phyloP scores from a whole-genome alignment of 2,888 invertebrate genomes.

The Coelopa pilipes region DNA sequence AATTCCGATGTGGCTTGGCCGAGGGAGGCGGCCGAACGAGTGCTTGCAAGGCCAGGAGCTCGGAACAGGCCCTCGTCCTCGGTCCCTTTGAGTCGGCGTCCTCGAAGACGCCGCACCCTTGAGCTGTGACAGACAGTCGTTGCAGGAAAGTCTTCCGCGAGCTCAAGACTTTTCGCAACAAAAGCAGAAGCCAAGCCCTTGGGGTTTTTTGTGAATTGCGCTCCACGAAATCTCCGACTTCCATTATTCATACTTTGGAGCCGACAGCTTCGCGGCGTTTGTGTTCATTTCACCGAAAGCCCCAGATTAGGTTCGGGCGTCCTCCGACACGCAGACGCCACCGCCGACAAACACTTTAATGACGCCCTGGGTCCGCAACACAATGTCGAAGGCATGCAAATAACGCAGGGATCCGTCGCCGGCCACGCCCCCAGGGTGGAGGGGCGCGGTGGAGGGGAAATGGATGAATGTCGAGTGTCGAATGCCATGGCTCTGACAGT shows the following conservation, averaged over 20 bases:
- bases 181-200: neutral
- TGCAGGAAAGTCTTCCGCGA: neutral
- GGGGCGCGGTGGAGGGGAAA: too few species aligned
- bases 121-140: neutral
- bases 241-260: too few species aligned
- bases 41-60: too few species aligned
- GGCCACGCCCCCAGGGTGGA: too few species aligned
- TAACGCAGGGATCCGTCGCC: neutral
- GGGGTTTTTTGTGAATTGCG: too few species aligned
- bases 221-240: too few species aligned
- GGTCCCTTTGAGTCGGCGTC: too few species aligned
- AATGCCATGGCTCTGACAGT: too few species aligned
- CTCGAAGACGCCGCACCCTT: neutral
- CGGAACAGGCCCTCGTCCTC: too few species aligned
- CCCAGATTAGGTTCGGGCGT: slow-evolving; percentile 17
- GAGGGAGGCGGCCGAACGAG: too few species aligned
- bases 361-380: neutral
- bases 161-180: neutral
- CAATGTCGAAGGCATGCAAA: neutral
- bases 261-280: neutral
- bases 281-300: slow-evolving; percentile 2
- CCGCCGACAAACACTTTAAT: slow-evolving; percentile 26
- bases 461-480: too few species aligned
- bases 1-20: too few species aligned
- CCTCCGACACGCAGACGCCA: slow-evolving; percentile 24